Conservation (phyloP, 2,888 invertebrate genomes). For the Cyaniris semiargus region DNA sequence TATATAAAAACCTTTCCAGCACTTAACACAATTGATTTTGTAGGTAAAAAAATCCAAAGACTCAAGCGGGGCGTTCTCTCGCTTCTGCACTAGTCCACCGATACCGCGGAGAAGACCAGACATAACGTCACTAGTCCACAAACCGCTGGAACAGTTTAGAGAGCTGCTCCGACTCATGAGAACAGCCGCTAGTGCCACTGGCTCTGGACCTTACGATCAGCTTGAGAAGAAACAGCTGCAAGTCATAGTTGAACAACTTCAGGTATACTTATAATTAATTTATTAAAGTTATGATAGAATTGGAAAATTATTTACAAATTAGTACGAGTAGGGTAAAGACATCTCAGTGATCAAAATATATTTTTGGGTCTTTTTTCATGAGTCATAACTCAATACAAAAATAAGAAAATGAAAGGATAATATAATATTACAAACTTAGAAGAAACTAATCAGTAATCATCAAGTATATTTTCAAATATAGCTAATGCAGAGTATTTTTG, state of each 20-base stretch:
- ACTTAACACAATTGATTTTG: not conserved
- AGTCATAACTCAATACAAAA: no score
- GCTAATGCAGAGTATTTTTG: conserved; percentile 40
- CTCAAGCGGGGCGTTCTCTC: conserved; percentile 88
- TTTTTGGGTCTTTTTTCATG: no score
- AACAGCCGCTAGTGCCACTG: conserved; percentile 63
- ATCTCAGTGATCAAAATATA: no score
- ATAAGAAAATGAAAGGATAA: no score
- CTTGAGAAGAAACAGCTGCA: conserved; percentile 74
- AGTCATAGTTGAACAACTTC: conserved; percentile 72
- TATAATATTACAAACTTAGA: no score
- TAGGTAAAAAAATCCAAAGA: conserved; percentile 86
- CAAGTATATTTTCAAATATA: not conserved
- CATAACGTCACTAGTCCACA: conserved; percentile 90
- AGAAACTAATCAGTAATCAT: no score
- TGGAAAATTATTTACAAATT: no score
- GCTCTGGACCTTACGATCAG: conserved; percentile 70
- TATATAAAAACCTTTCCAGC: no score
- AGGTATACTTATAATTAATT: conserved; percentile 51
- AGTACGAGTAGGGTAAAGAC: no score
- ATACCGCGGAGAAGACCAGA: conserved; percentile 91
- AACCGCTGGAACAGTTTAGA: conserved; percentile 88
- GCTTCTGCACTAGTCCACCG: conserved; percentile 89
- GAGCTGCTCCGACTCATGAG: conserved; percentile 73
- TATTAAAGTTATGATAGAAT: not conserved